These are phyloP conservation scores for Telmatochromis sp. DNA, from an alignment of 2,113 vertebrate species.

Conservation along the genomic window DNA sequence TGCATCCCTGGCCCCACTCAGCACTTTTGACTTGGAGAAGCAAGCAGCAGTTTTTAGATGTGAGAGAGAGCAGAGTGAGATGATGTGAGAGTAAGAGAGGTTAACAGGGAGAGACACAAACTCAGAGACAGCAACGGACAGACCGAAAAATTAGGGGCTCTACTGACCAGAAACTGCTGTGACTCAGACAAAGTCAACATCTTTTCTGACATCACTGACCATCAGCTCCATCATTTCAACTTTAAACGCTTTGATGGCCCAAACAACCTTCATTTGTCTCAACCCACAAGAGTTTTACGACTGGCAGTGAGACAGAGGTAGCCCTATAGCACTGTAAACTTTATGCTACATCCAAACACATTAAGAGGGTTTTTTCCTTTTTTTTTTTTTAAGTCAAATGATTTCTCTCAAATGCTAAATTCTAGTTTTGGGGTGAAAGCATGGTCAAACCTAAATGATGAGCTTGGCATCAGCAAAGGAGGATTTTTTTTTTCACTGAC, in stretches of 20 bases:
- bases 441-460: background rate
- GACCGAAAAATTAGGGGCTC: conserved; percentile 60
- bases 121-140: conserved; percentile 25
- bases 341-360: background rate
- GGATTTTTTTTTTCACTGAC: background rate
- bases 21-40: background rate
- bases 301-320: conserved; percentile 46
- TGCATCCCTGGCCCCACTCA: background rate
- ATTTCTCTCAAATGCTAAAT: background rate
- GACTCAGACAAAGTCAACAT: conserved; percentile 69
- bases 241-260: conserved; percentile 59
- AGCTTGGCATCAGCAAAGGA: background rate
- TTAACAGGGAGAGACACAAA: conserved; percentile 42
- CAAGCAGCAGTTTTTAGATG: conserved; percentile 19
- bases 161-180: conserved; percentile 60
- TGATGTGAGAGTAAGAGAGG: conserved; percentile 43
- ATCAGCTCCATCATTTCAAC: conserved; percentile 57
- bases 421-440: background rate
- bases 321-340: conserved; percentile 10
- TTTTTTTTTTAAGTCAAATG: background rate
- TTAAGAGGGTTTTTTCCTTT: background rate
- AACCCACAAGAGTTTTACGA: conserved; percentile 50
- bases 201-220: conserved; percentile 68
- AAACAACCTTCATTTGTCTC: conserved; percentile 61
- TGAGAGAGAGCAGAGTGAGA: background rate